Evolutionary conservation across 2,797 vertebrate genomes (phyloP).

Genomic region (Megalops cyprinoides): DNA sequence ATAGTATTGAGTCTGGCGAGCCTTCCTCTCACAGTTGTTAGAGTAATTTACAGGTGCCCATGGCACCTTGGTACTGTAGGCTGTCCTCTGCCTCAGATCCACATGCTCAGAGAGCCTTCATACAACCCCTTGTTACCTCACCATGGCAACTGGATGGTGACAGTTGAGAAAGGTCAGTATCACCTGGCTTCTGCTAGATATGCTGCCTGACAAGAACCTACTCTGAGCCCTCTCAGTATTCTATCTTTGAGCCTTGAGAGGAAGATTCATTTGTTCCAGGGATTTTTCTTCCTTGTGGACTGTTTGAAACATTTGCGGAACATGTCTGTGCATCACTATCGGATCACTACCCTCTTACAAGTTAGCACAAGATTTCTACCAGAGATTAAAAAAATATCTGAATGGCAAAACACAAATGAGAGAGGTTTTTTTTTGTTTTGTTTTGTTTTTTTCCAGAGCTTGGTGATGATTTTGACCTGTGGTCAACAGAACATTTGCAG

Average conservation of each 20-base stretch:
- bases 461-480: too few relatives aligned
- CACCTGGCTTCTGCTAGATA: not conserved
- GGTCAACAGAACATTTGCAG: too few relatives aligned
- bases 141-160: not conserved
- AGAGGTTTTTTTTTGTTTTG: too few relatives aligned
- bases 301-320: not conserved
- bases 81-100: not conserved
- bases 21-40: not conserved
- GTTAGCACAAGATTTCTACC: too few relatives aligned
- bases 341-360: too few relatives aligned
- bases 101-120: not conserved
- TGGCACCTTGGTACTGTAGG: not conserved
- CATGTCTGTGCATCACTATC: not conserved
- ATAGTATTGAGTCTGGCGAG: not conserved
- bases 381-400: too few relatives aligned
- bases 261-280: not conserved
- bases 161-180: conserved; percentile 7
- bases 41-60: not conserved
- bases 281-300: not conserved
- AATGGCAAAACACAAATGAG: too few relatives aligned
- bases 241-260: not conserved
- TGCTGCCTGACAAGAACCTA: not conserved
- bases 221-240: not conserved
- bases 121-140: not conserved
- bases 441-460: too few relatives aligned